Percentiles rank a stretch among this genome's conserved stretches.
Evolutionary conservation across 2,888 invertebrate genomes (phyloP).

Genomic region (Drosophila paucipuncta): DNA sequence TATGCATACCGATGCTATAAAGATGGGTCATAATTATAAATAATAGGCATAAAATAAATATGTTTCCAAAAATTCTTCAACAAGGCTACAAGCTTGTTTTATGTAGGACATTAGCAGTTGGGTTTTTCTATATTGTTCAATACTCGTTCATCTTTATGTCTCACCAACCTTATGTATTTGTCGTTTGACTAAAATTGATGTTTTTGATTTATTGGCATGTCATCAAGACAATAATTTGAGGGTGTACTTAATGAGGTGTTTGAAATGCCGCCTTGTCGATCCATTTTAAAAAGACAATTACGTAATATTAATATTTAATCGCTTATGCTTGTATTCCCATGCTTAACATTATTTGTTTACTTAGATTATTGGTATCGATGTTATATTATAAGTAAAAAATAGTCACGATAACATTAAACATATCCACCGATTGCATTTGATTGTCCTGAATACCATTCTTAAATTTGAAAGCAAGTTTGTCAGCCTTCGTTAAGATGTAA

Average conservation of each 20-base stretch:
- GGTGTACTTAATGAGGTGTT: conserved; percentile 33
- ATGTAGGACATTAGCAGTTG: conserved; percentile 67
- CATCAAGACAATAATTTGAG: conserved; percentile 41
- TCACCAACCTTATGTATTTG: conserved; percentile 25
- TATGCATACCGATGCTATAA: conserved; percentile 60
- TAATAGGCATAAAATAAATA: conserved; percentile 56
- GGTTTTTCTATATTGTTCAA: conserved; percentile 31
- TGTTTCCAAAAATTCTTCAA: conserved; percentile 65
- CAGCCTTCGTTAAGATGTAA: not conserved
- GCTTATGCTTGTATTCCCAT: not conserved
- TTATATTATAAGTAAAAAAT: no score
- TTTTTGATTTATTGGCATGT: conserved; percentile 62
- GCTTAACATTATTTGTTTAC: not conserved
- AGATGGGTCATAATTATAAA: conserved; percentile 75
- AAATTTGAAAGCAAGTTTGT: not conserved
- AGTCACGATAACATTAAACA: not conserved
- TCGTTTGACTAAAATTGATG: conserved; percentile 38
- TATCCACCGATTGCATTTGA: not conserved
- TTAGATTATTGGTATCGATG: not conserved
- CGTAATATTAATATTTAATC: not conserved
- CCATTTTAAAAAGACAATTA: conserved; percentile 3
- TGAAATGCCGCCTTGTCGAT: conserved; percentile 40
- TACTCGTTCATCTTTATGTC: conserved; percentile 20
- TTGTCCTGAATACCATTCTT: not conserved
- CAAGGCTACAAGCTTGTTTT: conserved; percentile 72